Evolutionary conservation across 1,140 invertebrate species (phyloP).

Genomic region (Heliothis subflexa): DNA sequence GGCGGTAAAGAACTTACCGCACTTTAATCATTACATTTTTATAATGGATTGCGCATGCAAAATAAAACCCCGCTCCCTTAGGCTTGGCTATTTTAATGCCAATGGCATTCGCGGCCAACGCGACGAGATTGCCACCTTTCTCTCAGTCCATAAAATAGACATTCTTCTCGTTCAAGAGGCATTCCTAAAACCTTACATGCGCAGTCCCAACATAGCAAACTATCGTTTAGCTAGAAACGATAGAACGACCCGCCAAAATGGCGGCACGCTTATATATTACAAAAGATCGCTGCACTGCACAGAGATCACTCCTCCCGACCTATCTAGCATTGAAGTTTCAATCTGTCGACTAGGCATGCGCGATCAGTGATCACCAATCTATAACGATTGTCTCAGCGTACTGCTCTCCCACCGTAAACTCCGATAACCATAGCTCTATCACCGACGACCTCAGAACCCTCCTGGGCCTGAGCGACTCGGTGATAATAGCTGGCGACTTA

Average conservation of each 20-base stretch:
- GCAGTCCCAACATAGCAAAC: neutral
- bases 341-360: conserved; percentile 13
- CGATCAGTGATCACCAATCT: neutral
- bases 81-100: too few relatives aligned
- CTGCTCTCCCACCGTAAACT: neutral
- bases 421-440: neutral
- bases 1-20: too few relatives aligned
- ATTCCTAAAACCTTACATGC: neutral
- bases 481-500: neutral
- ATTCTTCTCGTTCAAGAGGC: neutral
- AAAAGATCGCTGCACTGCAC: neutral
- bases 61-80: too few relatives aligned
- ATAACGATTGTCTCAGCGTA: neutral
- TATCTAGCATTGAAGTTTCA: too few relatives aligned
- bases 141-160: neutral
- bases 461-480: neutral
- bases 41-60: too few relatives aligned
- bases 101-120: neutral
- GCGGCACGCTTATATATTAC: neutral
- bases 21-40: too few relatives aligned
- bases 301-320: too few relatives aligned
- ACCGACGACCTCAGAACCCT: neutral
- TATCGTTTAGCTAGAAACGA: neutral
- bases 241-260: neutral
- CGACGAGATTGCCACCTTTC: neutral